Evolutionary conservation across 2,113 vertebrate species (phyloP).

Genomic region (Thalassarche chlororhynchos): DNA sequence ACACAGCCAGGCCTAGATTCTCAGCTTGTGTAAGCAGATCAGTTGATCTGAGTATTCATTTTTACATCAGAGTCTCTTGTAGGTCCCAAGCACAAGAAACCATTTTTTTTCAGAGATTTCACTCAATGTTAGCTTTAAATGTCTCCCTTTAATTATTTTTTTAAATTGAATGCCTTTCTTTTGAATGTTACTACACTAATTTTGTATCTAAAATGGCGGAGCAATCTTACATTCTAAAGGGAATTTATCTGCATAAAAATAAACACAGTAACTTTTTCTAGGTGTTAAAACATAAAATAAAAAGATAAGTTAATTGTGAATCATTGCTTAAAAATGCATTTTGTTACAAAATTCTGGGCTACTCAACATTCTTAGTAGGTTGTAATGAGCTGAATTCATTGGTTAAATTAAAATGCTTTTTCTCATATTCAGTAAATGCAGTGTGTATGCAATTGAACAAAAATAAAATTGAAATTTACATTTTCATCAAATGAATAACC

Average conservation of each 20-base stretch:
- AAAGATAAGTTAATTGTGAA: background rate
- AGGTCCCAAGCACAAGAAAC: background rate
- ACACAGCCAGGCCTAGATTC: background rate
- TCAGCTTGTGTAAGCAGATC: background rate
- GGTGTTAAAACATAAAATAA: background rate
- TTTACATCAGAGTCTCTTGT: background rate
- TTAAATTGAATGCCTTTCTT: background rate
- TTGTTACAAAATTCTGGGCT: background rate
- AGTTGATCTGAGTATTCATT: background rate
- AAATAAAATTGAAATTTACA: slow-evolving; percentile 74
- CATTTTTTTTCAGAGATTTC: background rate
- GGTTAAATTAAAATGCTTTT: slow-evolving; percentile 73
- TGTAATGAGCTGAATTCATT: slow-evolving; percentile 58
- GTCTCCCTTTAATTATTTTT: background rate
- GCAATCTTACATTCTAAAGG: background rate
- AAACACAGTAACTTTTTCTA: background rate
- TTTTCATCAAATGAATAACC: slow-evolving; percentile 71
- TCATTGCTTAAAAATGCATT: background rate
- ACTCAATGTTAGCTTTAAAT: background rate
- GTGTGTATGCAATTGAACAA: slow-evolving; percentile 54
- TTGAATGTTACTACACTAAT: background rate
- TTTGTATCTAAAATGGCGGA: background rate
- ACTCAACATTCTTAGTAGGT: slow-evolving; percentile 25
- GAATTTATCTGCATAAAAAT: background rate
- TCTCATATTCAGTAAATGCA: slow-evolving; percentile 53